Percentiles rank a stretch among this genome's conserved stretches.
These are phyloP conservation scores for Dendroctonus valens DNA, from an alignment of 1,140 invertebrate species.

Conservation along the genomic window DNA sequence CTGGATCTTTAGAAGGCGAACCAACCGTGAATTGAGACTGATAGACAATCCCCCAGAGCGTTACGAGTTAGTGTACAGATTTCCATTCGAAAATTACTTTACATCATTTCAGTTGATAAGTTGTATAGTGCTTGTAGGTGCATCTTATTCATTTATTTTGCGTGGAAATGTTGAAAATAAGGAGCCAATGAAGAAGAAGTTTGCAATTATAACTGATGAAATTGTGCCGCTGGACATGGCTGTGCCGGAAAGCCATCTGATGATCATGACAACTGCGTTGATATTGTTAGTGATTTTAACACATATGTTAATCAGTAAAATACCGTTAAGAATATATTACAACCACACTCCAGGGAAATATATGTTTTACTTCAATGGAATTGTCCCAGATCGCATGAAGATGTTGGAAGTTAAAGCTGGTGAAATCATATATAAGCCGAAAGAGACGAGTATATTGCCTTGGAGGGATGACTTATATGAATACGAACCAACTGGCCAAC, in stretches of 20 bases:
- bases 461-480: constrained; percentile 34
- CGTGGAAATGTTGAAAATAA: constrained; percentile 9
- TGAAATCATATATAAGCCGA: constrained; percentile 26
- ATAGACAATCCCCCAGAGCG: constrained; percentile 41
- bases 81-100: constrained; percentile 33
- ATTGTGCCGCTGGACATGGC: background rate
- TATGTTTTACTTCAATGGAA: constrained; percentile 36
- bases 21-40: constrained; percentile 31
- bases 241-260: background rate
- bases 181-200: background rate
- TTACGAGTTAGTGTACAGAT: constrained; percentile 44
- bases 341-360: constrained; percentile 35
- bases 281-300: constrained; percentile 22
- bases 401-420: constrained; percentile 26
- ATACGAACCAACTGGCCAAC: constrained; percentile 29
- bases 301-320: constrained; percentile 34
- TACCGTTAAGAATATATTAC: constrained; percentile 41
- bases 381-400: constrained; percentile 32
- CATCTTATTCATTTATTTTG: constrained; percentile 10
- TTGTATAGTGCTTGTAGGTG: background rate
- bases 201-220: background rate
- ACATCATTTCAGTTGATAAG: constrained; percentile 32
- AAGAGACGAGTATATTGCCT: constrained; percentile 18
- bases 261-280: background rate
- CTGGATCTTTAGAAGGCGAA: constrained; percentile 28